A percentile compares a stretch with the other conserved stretches of the same genome.
Evolutionary conservation across 2,113 vertebrate species (phyloP).

Genomic region (Crotalus horridus): DNA sequence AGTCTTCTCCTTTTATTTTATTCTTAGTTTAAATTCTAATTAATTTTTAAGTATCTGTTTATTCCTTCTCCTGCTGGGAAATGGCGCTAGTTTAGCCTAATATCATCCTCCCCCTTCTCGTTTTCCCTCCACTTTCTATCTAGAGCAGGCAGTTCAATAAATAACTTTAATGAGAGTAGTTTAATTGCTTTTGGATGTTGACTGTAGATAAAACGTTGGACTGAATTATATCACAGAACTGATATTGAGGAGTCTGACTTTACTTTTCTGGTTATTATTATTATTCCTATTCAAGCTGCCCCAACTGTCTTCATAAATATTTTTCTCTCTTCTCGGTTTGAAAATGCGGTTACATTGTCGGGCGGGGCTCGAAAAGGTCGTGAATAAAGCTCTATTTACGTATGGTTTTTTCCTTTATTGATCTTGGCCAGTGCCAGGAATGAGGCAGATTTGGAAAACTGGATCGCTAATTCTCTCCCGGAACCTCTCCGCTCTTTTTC

Average conservation of each 20-base stretch:
- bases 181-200: slow-evolving; percentile 59
- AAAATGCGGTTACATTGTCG: neutral
- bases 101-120: slow-evolving; percentile 14
- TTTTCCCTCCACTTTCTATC: neutral
- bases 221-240: slow-evolving; percentile 52
- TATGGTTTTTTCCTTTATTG: neutral
- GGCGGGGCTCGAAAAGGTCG: neutral
- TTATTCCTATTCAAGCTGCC: slow-evolving; percentile 25
- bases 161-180: slow-evolving; percentile 51
- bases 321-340: neutral
- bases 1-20: slow-evolving; percentile 23
- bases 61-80: slow-evolving; percentile 36
- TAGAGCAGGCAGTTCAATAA: slow-evolving; percentile 48
- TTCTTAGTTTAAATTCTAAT: slow-evolving; percentile 16
- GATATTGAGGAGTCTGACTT: slow-evolving; percentile 42
- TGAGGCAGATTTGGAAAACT: neutral
- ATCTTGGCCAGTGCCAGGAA: neutral
- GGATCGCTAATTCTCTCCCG: neutral
- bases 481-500: neutral
- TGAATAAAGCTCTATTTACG: neutral
- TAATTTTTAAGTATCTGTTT: slow-evolving; percentile 46
- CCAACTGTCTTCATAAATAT: slow-evolving; percentile 31
- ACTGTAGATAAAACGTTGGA: slow-evolving; percentile 48
- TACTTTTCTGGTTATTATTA: slow-evolving; percentile 29
- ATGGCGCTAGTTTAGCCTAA: slow-evolving; percentile 2